Conservation (phyloP, 2,113 vertebrate genomes). For the Antechinus stuartii region DNA sequence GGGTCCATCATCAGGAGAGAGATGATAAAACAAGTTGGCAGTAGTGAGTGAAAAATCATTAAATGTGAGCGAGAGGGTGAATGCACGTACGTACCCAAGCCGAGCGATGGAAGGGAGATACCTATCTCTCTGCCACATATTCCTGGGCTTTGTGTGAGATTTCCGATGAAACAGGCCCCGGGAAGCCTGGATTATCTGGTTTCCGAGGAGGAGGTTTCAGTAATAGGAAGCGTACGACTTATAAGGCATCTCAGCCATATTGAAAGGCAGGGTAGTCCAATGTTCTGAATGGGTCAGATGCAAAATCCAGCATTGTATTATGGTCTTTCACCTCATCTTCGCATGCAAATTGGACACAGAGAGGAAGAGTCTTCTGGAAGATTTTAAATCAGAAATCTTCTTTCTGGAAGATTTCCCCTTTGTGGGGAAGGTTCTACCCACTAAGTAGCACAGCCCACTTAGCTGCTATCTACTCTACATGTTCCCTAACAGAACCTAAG, state of each 20-base stretch:
- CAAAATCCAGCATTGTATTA: neutral
- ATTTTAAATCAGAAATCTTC: too few relatives aligned
- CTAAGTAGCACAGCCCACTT: neutral
- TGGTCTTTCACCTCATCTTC: neutral
- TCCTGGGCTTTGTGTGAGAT: neutral
- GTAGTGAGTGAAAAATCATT: neutral
- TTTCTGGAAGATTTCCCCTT: too few relatives aligned
- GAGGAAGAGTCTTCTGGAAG: neutral
- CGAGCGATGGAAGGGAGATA: neutral
- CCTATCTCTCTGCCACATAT: neutral
- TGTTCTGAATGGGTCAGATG: neutral
- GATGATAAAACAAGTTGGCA: neutral
- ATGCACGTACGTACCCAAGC: neutral
- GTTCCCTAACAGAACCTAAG: neutral
- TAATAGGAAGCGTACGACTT: neutral
- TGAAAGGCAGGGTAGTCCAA: neutral
- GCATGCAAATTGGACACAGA: neutral
- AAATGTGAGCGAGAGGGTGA: neutral
- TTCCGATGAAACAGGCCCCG: neutral
- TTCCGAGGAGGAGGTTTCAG: neutral
- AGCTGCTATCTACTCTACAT: neutral
- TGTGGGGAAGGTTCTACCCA: neutral
- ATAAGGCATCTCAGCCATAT: neutral
- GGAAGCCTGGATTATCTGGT: neutral
- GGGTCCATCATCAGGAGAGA: neutral